A percentile compares a stretch with the other conserved stretches of the same genome.
Conservation (phyloP, 30 jellyfish, hydroid and myxozoan genomes). For the Aurelia aurita region DNA sequence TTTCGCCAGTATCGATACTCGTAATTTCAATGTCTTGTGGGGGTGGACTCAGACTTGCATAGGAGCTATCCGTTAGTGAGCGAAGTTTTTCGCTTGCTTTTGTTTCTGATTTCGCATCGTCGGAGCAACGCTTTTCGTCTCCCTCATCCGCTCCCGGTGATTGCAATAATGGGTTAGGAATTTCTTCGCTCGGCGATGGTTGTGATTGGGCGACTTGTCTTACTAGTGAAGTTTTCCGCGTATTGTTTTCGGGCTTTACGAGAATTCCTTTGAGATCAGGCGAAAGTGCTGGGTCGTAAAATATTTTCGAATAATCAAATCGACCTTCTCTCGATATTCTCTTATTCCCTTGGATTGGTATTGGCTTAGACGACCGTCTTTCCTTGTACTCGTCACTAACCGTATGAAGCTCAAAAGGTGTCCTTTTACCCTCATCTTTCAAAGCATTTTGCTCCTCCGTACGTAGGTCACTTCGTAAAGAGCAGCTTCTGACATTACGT, state of each 20-base stretch:
- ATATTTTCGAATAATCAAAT: slow-evolving; percentile 56
- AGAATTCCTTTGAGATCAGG: slow-evolving; percentile 54
- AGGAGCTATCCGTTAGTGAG: not conserved
- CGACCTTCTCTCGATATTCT: slow-evolving; percentile 39
- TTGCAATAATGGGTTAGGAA: not conserved
- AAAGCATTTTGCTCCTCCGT: no score
- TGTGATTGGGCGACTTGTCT: slow-evolving; percentile 28
- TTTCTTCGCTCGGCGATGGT: slow-evolving; percentile 19
- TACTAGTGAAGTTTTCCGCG: slow-evolving; percentile 34
- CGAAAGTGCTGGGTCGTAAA: slow-evolving; percentile 62
- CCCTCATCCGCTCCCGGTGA: not conserved
- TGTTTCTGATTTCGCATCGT: not conserved
- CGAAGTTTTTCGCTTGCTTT: not conserved
- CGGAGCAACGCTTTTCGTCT: not conserved
- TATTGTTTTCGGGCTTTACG: not conserved
- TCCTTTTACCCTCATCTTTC: no score
- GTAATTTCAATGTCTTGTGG: slow-evolving; percentile 24
- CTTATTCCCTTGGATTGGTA: not conserved
- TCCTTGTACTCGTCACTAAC: no score
- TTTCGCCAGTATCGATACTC: slow-evolving; percentile 55
- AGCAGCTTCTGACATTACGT: no score
- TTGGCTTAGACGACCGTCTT: slow-evolving; percentile 9
- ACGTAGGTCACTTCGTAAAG: no score
- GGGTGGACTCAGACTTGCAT: not conserved
- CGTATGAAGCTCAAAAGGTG: no score